Base-by-base conservation (phyloP, 2,113 vertebrate species). In the Probosciger aterrimus region DNA sequence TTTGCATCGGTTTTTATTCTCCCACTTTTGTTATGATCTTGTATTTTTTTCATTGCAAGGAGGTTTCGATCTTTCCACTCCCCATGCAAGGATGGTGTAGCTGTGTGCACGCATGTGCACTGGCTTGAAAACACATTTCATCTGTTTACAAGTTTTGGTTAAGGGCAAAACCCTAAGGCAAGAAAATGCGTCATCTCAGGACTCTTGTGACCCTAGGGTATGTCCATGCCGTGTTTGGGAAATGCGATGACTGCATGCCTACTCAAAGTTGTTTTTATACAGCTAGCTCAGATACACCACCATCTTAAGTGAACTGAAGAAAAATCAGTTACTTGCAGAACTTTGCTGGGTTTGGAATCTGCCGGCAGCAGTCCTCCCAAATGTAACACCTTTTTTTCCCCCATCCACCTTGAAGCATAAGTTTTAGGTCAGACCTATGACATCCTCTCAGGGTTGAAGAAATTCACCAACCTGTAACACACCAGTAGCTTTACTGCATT, bases 101-200 rank as follows among this genome's bases (percentile, higher is more conserved):
- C 65, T 86, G 52, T 68, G 55, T 27, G 47, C 44, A 33, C 14
- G 3, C 85, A 25, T 59, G 50, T 25, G 35, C 35, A 4, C 50
- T 10, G 6, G 24, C 69, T 81, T 81, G 69, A 78, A 95, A 90
- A 75, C 0, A 0, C 15, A 20, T 86, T 90, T 92, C 18, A 16
- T 92, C 80, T 96, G 90, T 97, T 97, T 97, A 95, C 77, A 89
- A 82, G 78, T 94, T 94, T 84, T 70, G 35, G 82, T 92, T 96
- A 93, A 96, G 95, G 95, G 80, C 95, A 94, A 96, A 96, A 92
- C 83, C 47, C 65, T 86, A 67, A 95, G 62, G 93, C 81, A 97
- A 91, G 88, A 91, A 94, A 96, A 92, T 96, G 93, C 93, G 63
- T 97, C 92, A 97, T 96, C 84, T 67, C 57, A 82, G 83, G 86